Evolutionary conservation across 2,797 vertebrate species (phyloP).

Genomic region (Schizopygopsis pylzovi): DNA sequence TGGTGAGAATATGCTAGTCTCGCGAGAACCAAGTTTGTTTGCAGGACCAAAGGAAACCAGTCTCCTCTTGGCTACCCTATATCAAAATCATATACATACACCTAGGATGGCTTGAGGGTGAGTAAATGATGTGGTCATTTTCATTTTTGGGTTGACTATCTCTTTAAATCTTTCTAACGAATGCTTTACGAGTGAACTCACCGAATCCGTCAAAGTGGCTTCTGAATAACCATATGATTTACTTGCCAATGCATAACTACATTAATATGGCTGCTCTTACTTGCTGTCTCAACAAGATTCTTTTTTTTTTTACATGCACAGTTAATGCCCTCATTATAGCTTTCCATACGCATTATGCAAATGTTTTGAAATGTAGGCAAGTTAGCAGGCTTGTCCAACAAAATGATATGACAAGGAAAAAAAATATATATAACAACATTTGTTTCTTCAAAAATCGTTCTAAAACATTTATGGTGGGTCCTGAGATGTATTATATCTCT

Average conservation of each 20-base stretch:
- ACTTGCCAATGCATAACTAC: background rate
- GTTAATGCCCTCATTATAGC: too few relatives aligned
- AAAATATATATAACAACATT: background rate
- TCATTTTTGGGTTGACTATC: too few relatives aligned
- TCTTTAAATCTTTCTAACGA: background rate
- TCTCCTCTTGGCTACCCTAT: too few relatives aligned
- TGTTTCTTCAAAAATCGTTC: background rate
- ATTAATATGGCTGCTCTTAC: too few relatives aligned
- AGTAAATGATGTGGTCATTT: too few relatives aligned
- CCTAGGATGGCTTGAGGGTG: too few relatives aligned
- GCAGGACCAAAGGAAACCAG: too few relatives aligned
- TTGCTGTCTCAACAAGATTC: too few relatives aligned
- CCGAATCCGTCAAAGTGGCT: background rate
- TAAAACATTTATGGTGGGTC: background rate
- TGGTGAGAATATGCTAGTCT: too few relatives aligned
- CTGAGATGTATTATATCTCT: background rate
- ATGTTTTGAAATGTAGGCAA: background rate
- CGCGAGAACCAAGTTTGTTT: too few relatives aligned
- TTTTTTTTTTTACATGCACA: too few relatives aligned
- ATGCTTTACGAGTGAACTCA: background rate
- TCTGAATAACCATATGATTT: background rate
- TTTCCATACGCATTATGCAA: background rate
- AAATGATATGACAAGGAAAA: background rate
- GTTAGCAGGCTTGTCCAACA: background rate
- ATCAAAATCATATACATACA: too few relatives aligned